Percentiles rank a stretch among this genome's conserved stretches.
phyloP scores from a whole-genome alignment of 2,797 vertebrate genomes.

The Aythya fuligula region DNA sequence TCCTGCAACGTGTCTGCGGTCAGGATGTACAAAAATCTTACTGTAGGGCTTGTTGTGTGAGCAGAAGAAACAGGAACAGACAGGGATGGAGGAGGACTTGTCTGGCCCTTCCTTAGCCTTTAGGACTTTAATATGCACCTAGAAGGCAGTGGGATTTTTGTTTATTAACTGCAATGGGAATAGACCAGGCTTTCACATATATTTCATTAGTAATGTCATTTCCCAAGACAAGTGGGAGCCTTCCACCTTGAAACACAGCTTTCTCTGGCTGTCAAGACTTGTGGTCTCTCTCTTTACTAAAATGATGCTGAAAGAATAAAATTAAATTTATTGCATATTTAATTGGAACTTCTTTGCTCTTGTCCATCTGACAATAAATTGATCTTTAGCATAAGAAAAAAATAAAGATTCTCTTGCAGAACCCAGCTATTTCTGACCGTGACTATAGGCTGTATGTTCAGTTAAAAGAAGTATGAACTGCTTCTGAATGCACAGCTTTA shows the following conservation, averaged over 20 bases:
- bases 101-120: background rate
- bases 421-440: background rate
- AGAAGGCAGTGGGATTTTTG: accelerated
- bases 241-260: background rate
- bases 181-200: background rate
- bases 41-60: background rate
- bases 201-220: background rate
- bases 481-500: background rate
- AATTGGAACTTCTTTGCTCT: slow-evolving; percentile 19
- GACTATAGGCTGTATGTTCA: background rate
- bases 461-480: background rate
- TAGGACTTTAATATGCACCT: background rate
- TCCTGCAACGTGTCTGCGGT: background rate
- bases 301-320: background rate
- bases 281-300: background rate
- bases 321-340: background rate
- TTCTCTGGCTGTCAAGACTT: background rate
- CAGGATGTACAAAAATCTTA: background rate
- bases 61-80: background rate
- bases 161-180: background rate
- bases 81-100: background rate
- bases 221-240: background rate
- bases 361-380: background rate
- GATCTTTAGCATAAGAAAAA: background rate
- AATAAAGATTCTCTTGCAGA: background rate